phyloP scores from a whole-genome alignment of 1,140 invertebrate species.

The Camponotus pennsylvanicus region DNA sequence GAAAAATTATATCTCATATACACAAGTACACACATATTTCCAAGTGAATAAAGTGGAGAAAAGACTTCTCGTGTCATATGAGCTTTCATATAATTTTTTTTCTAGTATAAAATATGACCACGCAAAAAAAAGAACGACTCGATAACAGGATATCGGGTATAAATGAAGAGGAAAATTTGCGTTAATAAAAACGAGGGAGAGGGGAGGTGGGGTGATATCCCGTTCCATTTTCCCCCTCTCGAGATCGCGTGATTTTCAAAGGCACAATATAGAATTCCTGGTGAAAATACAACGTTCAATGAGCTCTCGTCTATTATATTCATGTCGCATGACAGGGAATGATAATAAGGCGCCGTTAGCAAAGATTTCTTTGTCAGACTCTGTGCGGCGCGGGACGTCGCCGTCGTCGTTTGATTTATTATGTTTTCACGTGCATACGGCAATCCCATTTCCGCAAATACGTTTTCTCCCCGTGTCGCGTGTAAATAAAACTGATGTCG shows the following conservation, averaged over 20 bases:
- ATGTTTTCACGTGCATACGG: constrained; percentile 59
- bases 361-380: constrained; percentile 62
- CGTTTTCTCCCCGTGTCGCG: constrained; percentile 47
- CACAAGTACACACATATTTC: not conserved
- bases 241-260: constrained; percentile 51
- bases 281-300: constrained; percentile 50
- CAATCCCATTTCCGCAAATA: constrained; percentile 48
- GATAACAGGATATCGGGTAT: constrained; percentile 37
- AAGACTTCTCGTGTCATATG: not conserved
- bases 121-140: constrained; percentile 25
- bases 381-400: constrained; percentile 37
- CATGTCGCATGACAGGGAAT: constrained; percentile 60
- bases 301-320: constrained; percentile 64
- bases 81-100: constrained; percentile 22
- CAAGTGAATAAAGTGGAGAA: constrained; percentile 8
- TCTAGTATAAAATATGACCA: constrained; percentile 27
- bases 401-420: constrained; percentile 51
- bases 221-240: not conserved
- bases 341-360: constrained; percentile 66
- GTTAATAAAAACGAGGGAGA: constrained; percentile 58
- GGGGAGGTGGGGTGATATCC: not conserved
- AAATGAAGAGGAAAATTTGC: constrained; percentile 51
- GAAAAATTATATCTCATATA: not conserved
- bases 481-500: constrained; percentile 54
- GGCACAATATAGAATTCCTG: constrained; percentile 42